Conservation (phyloP, 1,140 invertebrate genomes). For the Dendrolimus punctatus region DNA sequence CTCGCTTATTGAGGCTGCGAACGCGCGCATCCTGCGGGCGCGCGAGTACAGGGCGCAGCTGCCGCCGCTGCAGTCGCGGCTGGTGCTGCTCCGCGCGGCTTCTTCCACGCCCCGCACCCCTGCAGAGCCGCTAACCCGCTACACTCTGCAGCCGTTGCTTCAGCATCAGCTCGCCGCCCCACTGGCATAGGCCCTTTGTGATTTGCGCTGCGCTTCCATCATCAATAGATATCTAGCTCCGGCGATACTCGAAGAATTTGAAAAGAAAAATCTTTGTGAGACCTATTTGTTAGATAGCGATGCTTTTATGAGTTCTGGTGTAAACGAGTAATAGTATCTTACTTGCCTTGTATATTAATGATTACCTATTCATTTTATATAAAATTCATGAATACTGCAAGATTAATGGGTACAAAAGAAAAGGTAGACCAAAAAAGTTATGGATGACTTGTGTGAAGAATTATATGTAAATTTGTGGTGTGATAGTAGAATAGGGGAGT, state of each 20-base stretch:
- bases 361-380: too few relatives aligned
- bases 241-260: constrained; percentile 24
- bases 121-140: neutral
- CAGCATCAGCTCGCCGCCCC: constrained; percentile 26
- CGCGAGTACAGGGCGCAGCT: constrained; percentile 11
- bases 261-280: constrained; percentile 38
- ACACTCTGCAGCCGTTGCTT: constrained; percentile 7
- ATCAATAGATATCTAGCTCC: constrained; percentile 34
- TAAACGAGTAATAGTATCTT: too few relatives aligned
- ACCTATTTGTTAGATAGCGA: constrained; percentile 32
- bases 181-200: constrained; percentile 21
- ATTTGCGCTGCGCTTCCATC: constrained; percentile 34
- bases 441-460: too few relatives aligned
- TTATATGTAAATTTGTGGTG: too few relatives aligned
- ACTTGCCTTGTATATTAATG: too few relatives aligned
- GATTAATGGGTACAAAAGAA: too few relatives aligned
- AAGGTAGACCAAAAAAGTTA: too few relatives aligned
- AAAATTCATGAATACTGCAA: too few relatives aligned
- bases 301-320: constrained; percentile 13
- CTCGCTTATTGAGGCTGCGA: constrained; percentile 19
- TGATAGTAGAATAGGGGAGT: too few relatives aligned
- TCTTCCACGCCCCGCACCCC: neutral
- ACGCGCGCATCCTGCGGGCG: constrained; percentile 18
- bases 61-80: constrained; percentile 23
- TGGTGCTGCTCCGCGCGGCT: constrained; percentile 21